Evolutionary conservation across 2,888 invertebrate species (phyloP), one percentile per base, ranked within the genome.

Genomic region (Ceriagrion tenellum): DNA sequence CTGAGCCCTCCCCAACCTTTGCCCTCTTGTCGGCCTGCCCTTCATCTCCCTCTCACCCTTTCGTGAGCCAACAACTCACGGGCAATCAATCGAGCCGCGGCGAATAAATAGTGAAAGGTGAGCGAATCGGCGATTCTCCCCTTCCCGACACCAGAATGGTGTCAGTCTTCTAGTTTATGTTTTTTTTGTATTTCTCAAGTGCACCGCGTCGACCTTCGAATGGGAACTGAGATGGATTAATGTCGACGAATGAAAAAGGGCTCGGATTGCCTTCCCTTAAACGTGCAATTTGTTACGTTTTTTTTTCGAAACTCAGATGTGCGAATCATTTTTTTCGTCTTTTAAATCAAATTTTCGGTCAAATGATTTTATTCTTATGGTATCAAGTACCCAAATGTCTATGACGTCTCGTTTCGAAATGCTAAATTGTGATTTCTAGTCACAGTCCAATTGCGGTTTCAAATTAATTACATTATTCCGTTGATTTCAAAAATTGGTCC

Each of bases 151-250:
- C 35, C 35, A 35, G 2, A 81, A 35, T 12, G 12, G 81, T 81
- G 81, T 69, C 69, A 23, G 35, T 81, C 81, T 81, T 81, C 81
- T 81, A 81, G 69, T 69, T 81, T 8, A 81, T 35, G 10, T 69
- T 69, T 59, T 59, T 59, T 56, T 56, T 56, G 12, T 56, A 16
- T 56, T 69, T 12, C 69, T 69, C 26, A 13, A 59, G 18, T 59
- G 69, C 69, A 69, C 69, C 69, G 35, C 81, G 35, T 6, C 81
- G 81, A 81, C 81, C 81, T 81, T 81, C 81, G 18, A 81, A 81
- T 81, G 18, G 16, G 16, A 81, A 13, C 81, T 3, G 30, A 81
- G 81, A 81, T 35, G 30, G 35, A 81, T 81, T 35, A 12, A 26
- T 26, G n/a, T n/a, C 26, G 69, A 69, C 69, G n/a, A 35, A 81